Percentiles rank a stretch among this genome's conserved stretches.
These are phyloP conservation scores for Otocyon megalotis DNA, from an alignment of 2,113 vertebrate species.

Conservation along the genomic window DNA sequence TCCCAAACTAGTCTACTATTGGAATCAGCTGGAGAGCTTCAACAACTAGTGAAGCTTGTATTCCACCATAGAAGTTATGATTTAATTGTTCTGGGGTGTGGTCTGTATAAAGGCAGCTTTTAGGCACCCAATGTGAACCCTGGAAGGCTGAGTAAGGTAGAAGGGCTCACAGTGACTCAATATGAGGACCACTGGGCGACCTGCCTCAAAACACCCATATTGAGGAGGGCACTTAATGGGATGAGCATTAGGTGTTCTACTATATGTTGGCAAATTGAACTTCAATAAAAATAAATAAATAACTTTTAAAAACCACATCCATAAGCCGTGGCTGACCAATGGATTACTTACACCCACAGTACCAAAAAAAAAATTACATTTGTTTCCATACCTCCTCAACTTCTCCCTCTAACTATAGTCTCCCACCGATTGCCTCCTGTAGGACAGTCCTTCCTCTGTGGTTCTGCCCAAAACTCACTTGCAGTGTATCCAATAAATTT, in stretches of 20 bases:
- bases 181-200: neutral
- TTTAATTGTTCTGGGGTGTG: constrained; percentile 36
- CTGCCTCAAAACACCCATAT: neutral
- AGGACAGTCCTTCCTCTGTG: neutral
- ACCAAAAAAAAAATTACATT: neutral
- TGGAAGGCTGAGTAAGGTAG: neutral
- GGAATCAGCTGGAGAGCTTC: neutral
- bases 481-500: neutral
- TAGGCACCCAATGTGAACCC: neutral
- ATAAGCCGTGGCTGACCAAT: neutral
- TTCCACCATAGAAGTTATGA: neutral
- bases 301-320: too few species aligned
- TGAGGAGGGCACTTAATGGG: too few species aligned
- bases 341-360: neutral
- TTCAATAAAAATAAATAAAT: too few species aligned
- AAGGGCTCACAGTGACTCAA: neutral
- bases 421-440: neutral
- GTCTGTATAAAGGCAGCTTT: neutral
- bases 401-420: neutral
- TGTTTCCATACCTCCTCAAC: neutral
- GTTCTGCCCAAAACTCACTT: neutral
- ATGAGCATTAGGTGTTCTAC: too few species aligned
- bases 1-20: neutral
- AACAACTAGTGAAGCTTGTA: constrained; percentile 16
- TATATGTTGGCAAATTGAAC: too few species aligned